A percentile compares a stretch with the other conserved stretches of the same genome.
Conservation (phyloP, 2,797 vertebrate genomes). For the Fistularia commersonii region DNA sequence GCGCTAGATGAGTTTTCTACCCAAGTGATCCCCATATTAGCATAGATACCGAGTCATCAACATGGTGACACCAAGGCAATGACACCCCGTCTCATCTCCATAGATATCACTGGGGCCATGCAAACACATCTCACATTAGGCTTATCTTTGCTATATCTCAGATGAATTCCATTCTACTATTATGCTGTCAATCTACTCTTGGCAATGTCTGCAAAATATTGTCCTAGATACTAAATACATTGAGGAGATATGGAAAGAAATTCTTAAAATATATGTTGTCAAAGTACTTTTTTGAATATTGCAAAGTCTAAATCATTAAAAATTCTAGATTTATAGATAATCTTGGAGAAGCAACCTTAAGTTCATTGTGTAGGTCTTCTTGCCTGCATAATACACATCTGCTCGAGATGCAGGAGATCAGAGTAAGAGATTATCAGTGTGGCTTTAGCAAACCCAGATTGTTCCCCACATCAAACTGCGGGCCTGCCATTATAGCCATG, state of each 20-base stretch:
- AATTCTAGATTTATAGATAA: slow-evolving; percentile 7
- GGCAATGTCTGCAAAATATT: too few relatives aligned
- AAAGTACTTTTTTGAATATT: not conserved
- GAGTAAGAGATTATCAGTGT: slow-evolving; percentile 48
- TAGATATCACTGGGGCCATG: slow-evolving; percentile 67
- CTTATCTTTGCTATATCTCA: slow-evolving; percentile 59
- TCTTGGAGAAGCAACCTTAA: slow-evolving; percentile 9
- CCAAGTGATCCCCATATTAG: slow-evolving; percentile 70
- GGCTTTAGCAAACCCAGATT: slow-evolving; percentile 42
- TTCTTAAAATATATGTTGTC: slow-evolving; percentile 7
- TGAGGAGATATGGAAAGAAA: too few relatives aligned
- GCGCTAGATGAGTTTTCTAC: slow-evolving; percentile 56
- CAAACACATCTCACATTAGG: slow-evolving; percentile 50
- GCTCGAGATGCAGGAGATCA: slow-evolving; percentile 18
- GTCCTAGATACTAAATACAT: too few relatives aligned
- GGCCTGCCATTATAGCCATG: slow-evolving; percentile 17
- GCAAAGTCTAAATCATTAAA: not conserved
- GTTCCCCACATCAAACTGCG: slow-evolving; percentile 21
- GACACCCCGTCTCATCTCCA: slow-evolving; percentile 68
- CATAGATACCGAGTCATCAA: slow-evolving; percentile 76
- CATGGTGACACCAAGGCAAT: slow-evolving; percentile 55
- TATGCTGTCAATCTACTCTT: slow-evolving; percentile 52
- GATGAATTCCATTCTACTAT: slow-evolving; percentile 47
- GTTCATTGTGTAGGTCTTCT: slow-evolving; percentile 15
- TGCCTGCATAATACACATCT: slow-evolving; percentile 34